Base-by-base conservation (phyloP, 2,797 vertebrate species). In the Spatula clypeata region DNA sequence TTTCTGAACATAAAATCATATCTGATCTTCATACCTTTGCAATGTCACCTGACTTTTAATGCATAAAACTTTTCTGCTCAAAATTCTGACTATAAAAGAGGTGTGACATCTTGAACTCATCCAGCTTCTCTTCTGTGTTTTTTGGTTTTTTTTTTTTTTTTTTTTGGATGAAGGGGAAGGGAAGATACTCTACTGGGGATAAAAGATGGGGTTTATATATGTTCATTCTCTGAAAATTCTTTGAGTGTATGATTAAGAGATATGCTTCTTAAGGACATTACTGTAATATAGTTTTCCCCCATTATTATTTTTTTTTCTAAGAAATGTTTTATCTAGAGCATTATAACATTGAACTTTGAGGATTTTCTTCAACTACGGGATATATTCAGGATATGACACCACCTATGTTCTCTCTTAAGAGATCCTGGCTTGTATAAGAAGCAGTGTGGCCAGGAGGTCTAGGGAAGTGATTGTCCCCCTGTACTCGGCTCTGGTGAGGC, bases 301-400 rank as follows among this genome's bases (percentile, higher is more conserved):
- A 40, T 1, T 3, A 4, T 36, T 61, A 17, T 42, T 29, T 13
- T 1, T 14, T 3, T 6, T 6, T 11, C 2, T 3, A 19, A n/a
- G 1, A 77, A 74, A 13, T 14, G 0, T 32, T 73, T 49, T 38
- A 73, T 23, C 20, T 49, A 71, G 26, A 80, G 20, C 17, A 38
- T 29, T 60, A 0, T 2, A 51, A 29, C 3, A 13, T 0, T 36
- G 49, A 80, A 3, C 4, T 64, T 36, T 4, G n/a, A n/a, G 13
- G 27, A 66, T 47, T 69, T 42, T 4, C 20, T 45, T 8, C 49
- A 86, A 65, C 54, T 86, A 62, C 44, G 29, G 29, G 49, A 62
- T 29, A 5, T 29, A 51, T 15, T 61, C 27, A 61, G 11, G 31
- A 31, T 42, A 38, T 13, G 31, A 38, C 12, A 42, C 9, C 21